Percentiles rank a stretch among this genome's conserved stretches.
These are phyloP conservation scores for Acipenser ruthenus DNA, from an alignment of 2,797 vertebrate species.

Conservation along the genomic window DNA sequence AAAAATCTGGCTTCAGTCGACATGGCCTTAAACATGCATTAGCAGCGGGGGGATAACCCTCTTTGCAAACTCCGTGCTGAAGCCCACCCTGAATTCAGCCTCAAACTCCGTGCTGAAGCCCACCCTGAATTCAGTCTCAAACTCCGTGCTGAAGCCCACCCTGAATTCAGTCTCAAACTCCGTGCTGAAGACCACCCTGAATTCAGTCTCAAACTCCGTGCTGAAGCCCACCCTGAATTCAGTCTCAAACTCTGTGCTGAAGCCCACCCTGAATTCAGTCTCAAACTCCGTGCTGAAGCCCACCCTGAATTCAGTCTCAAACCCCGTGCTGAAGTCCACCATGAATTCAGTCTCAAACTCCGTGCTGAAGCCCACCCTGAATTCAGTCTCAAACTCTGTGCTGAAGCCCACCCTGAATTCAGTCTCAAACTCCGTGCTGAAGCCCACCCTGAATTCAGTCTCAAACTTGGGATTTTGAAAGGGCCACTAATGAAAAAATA, in stretches of 20 bases:
- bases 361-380: neutral
- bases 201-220: neutral
- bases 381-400: neutral
- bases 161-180: no score
- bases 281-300: neutral
- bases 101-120: no score
- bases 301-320: no score
- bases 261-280: neutral
- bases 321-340: neutral
- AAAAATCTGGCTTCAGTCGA: no score
- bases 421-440: neutral
- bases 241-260: neutral
- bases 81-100: no score
- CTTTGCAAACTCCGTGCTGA: neutral
- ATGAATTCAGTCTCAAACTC: neutral
- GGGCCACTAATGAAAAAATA: conserved; percentile 5
- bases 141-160: no score
- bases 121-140: no score
- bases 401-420: no score
- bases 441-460: neutral
- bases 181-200: no score
- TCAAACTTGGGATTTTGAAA: conserved; percentile 2
- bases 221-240: no score
- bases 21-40: no score
- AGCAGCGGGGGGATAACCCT: no score